Evolutionary conservation across 2,113 vertebrate species (phyloP), one percentile per base, ranked within the genome.

Genomic region (Gymnocephalus cernua): DNA sequence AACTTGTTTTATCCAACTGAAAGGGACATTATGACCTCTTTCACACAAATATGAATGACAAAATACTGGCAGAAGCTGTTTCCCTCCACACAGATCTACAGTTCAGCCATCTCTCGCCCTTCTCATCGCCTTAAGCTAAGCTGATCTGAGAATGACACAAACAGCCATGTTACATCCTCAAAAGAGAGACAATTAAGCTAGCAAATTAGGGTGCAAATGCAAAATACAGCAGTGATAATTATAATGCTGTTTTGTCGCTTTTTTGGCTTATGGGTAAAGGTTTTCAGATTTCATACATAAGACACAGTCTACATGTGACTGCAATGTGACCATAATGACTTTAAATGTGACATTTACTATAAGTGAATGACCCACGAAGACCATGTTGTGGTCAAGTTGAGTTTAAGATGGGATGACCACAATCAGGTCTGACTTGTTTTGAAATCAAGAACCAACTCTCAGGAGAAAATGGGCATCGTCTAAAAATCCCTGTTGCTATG

Each of bases 141-240:
- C 54, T 51, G 58, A 11, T 72, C 41, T 67, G 44, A 48, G 66
- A 82, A 35, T 67, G 68, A 79, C 63, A 82, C 78, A 85, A 75
- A 80, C 65, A 77, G 25, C 27, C 51, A 14, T 23, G 68, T 73
- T 66, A 69, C 41, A 57, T 48, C 71, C 53, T 65, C 16, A 12
- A 29, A 59, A 54, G 66, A 51, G 10, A 73, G 29, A 51, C 6
- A 35, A 2, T 3, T 9, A 61, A 29, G 25, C 8, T 14, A 80
- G 58, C 6, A 65, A 64, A 58, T 58, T 3, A 67, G 27, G 15
- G 11, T 4, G 56, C 15, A 66, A 45, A 64, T 57, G 25, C 50
- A 56, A 48, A 75, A 53, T 12, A 47, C 41, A 78, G 35, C 19
- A 21, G 0, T 16, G 12, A 54, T 38, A 35, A 29, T 69, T 62